Base-by-base conservation (phyloP, 2,797 vertebrate genomes). In the Sandelia bainsii region DNA sequence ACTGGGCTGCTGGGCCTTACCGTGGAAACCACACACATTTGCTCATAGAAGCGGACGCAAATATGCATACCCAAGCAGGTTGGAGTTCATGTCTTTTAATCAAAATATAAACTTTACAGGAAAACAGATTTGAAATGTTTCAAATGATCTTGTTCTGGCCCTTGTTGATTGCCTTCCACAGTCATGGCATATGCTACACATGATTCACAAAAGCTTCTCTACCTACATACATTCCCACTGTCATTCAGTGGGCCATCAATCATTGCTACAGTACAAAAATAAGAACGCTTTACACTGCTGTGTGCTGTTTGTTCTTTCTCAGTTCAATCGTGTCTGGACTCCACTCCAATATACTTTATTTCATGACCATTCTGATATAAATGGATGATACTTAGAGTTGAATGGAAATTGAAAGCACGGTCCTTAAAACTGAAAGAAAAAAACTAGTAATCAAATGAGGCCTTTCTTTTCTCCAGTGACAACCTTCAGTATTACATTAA, bases 21-120 rank as follows among this genome's bases (percentile, higher is more conserved):
- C 52, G 71, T 80, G 75, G 83, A 86, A 87, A 82, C 77, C 80
- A 72, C 77, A 85, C 87, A 88, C 77, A 14, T 61, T 44, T 34
- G 32, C 64, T 42, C 39, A 48, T 17, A 17, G 58, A 80, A 40
- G 22, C 17, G 37, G 34, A 59, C 45, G 50, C 54, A 51, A 52
- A 78, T 59, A 72, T 46, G 53, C 48, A 52, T 65, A 69, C 73
- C 70, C 25, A 75, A 62, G 13, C 51, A 62, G 51, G 27, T 56
- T 52, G 22, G 14, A 66, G 25, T 58, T 79, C 27, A 27, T 27
- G 23, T 60, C 42, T 64, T 80, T 67, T 60, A 25, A 61, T 49
- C 79, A 1, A 69, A 78, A 62, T 32, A 22, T 16, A 46, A 72
- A 50, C 40, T 62, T 68, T 49, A 65, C n/a, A 46, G 27, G 16